These are phyloP conservation scores for Cheilosia grossa DNA, from an alignment of 2,888 invertebrate species.

Conservation along the genomic window DNA sequence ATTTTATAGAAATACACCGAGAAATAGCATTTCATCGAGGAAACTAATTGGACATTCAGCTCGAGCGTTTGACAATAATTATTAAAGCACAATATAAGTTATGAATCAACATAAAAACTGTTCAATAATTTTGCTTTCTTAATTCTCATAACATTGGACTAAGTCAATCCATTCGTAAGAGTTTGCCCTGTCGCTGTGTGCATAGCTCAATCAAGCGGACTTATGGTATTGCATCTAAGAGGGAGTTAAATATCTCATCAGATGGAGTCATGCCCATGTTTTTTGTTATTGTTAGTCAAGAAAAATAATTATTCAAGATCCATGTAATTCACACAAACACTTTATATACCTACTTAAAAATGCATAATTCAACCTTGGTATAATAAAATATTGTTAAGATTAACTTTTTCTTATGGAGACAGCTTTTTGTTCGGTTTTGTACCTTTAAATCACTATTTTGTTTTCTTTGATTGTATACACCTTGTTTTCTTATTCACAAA, in stretches of 20 bases:
- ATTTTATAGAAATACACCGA: constrained; percentile 23
- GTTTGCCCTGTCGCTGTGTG: not conserved
- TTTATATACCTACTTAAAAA: not conserved
- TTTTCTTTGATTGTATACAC: too few relatives aligned
- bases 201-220: not conserved
- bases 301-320: not conserved
- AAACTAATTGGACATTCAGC: constrained; percentile 38
- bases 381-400: constrained; percentile 1
- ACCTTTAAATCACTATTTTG: too few relatives aligned
- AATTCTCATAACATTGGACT: not conserved
- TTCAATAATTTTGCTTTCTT: not conserved
- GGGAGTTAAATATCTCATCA: not conserved
- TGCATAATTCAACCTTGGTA: constrained; percentile 15
- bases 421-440: too few relatives aligned
- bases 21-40: not conserved
- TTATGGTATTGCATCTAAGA: not conserved
- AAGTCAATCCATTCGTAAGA: not conserved
- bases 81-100: not conserved
- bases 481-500: too few relatives aligned
- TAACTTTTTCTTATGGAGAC: too few relatives aligned
- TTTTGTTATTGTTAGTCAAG: not conserved
- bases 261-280: not conserved
- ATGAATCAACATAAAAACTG: not conserved
- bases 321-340: not conserved
- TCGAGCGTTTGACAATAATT: not conserved